Conservation (phyloP, 2,888 invertebrate species). For the Lagria hirta region DNA sequence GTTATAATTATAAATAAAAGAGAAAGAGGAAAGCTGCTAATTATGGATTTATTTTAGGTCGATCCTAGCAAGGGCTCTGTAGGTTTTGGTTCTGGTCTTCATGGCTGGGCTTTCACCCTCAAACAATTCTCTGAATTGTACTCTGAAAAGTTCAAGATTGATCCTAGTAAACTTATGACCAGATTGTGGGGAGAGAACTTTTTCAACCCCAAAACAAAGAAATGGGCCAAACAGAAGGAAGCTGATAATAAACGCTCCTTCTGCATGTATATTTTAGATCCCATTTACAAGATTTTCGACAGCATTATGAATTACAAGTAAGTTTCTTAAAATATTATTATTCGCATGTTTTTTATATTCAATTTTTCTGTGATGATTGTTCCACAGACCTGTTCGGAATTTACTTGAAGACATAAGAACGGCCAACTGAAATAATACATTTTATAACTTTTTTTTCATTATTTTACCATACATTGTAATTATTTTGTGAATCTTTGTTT, state of each 20-base stretch:
- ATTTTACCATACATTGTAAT: slow-evolving; percentile 8
- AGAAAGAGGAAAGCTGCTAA: too few species aligned
- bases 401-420: slow-evolving; percentile 59
- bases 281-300: slow-evolving; percentile 93
- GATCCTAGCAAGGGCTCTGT: slow-evolving; percentile 99
- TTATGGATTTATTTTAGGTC: slow-evolving; percentile 55
- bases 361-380: slow-evolving; percentile 56
- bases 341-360: slow-evolving; percentile 15
- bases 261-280: slow-evolving; percentile 98
- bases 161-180: slow-evolving; percentile 96
- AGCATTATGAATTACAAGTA: slow-evolving; percentile 61
- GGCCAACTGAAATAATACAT: slow-evolving; percentile 57
- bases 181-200: slow-evolving; percentile 98
- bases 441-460: slow-evolving; percentile 6
- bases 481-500: too few species aligned
- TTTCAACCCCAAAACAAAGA: slow-evolving; percentile 96
- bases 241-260: slow-evolving; percentile 94
- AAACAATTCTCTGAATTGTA: slow-evolving; percentile 99
- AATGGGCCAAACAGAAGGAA: slow-evolving; percentile 94
- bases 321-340: slow-evolving; percentile 26
- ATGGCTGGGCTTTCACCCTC: slow-evolving; percentile 99
- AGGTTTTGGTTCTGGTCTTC: slow-evolving; percentile 98
- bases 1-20: too few species aligned
- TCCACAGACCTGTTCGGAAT: slow-evolving; percentile 55
- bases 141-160: slow-evolving; percentile 97